These are phyloP conservation scores for Aspidiotus rigidus DNA, from an alignment of 2,888 invertebrate genomes.

Conservation along the genomic window DNA sequence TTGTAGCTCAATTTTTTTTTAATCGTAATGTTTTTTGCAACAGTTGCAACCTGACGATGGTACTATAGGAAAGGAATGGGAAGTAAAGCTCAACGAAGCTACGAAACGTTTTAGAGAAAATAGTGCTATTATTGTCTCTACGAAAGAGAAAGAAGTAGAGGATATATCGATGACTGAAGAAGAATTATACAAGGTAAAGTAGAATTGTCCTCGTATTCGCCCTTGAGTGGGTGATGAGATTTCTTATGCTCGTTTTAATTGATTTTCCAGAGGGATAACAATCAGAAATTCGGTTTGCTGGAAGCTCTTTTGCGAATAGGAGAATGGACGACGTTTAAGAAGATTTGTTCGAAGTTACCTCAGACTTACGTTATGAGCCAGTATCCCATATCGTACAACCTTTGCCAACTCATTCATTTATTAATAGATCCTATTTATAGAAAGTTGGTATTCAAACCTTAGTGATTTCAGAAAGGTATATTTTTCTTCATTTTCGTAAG, in stretches of 20 bases:
- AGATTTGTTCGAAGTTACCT: slow-evolving; percentile 72
- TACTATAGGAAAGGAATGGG: slow-evolving; percentile 68
- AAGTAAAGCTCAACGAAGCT: slow-evolving; percentile 70
- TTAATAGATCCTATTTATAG: slow-evolving; percentile 80
- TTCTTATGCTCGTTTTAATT: neutral
- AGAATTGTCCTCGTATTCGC: neutral
- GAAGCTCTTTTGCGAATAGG: slow-evolving; percentile 80
- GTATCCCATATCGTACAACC: slow-evolving; percentile 64
- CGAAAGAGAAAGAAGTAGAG: slow-evolving; percentile 56
- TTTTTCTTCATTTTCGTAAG: neutral
- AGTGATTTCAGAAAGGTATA: neutral
- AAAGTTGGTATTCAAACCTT: slow-evolving; percentile 50
- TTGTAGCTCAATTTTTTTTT: neutral
- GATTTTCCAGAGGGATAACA: slow-evolving; percentile 48
- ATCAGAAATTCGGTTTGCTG: slow-evolving; percentile 90
- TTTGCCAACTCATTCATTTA: slow-evolving; percentile 71
- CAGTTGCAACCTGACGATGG: slow-evolving; percentile 78
- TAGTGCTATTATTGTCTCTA: slow-evolving; percentile 56
- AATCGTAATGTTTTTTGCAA: slow-evolving; percentile 36
- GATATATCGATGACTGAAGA: slow-evolving; percentile 43
- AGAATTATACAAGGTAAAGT: slow-evolving; percentile 11
- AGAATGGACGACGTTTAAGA: slow-evolving; percentile 79
- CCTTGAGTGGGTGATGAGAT: neutral
- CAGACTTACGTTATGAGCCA: slow-evolving; percentile 67
- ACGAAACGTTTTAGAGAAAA: slow-evolving; percentile 81